Evolutionary conservation across 2,113 vertebrate species (phyloP), one percentile per base, ranked within the genome.

Genomic region (Boulengeromyrus knoepffleri): DNA sequence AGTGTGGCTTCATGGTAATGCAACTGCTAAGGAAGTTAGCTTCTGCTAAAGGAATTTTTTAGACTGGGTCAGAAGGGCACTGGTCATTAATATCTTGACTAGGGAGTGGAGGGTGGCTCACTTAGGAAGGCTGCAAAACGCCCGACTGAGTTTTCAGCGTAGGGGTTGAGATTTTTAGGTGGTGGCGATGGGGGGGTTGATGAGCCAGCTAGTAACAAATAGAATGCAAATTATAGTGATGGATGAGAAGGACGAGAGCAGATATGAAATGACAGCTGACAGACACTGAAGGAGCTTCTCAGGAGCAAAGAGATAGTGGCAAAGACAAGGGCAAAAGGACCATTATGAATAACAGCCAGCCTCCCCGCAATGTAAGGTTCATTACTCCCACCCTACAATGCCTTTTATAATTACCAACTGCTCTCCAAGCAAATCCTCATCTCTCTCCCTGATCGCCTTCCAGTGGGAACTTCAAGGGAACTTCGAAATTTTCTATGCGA

Each of bases 211-310:
- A 93, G 88, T 89, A 91, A 91, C 56, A 88, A 74, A 89, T 70
- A 47, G 47, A 89, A 90, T 90, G 91, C 86, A 90, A 92, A 92
- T 90, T 88, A 70, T 56, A 42, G 49, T 46, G 91, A 92, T 74
- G 36, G 90, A 90, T 90, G 90, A 91, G 88, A 93, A 90, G 89
- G 91, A 89, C n/a, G 9, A 74, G 52, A 92, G 88, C 91, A 89
- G 89, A 92, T 93, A 92, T 92, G 66, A 90, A 50, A 70, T 90
- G 92, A 88, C 93, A 94, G 92, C 92, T 93, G 92, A 91, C 92
- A 92, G 91, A 83, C 87, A 90, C 89, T 91, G 92, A 93, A 95
- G 90, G 89, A 49, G 89, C 91, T 89, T 62, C 39, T 47, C 31
- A 80, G 88, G 84, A 87, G 90, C 39, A 53, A 89, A 90, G 89